Evolutionary conservation across 2,797 vertebrate species (phyloP).

Genomic region (Darevskia mixta): DNA sequence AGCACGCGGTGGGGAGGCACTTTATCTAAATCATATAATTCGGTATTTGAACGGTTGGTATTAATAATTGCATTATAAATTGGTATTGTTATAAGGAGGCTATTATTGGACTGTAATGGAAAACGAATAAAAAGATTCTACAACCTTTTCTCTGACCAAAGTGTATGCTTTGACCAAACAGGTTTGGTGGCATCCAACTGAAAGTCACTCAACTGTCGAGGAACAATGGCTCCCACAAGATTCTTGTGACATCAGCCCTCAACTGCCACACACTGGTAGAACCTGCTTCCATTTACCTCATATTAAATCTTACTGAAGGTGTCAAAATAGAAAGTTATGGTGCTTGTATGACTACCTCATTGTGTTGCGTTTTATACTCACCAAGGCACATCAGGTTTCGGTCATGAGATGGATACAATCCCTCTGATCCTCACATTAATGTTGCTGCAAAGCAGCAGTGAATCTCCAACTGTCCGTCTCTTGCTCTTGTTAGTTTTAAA

Average conservation of each 20-base stretch:
- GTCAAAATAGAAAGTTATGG: neutral
- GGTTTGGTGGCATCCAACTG: neutral
- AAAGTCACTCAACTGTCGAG: slow-evolving; percentile 30
- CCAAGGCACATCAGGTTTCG: neutral
- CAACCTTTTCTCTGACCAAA: neutral
- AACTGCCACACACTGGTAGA: slow-evolving; percentile 22
- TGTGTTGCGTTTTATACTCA: neutral
- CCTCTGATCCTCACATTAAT: neutral
- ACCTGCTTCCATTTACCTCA: slow-evolving; percentile 1
- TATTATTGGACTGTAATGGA: too few species aligned
- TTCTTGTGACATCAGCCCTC: slow-evolving; percentile 15
- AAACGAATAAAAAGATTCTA: neutral
- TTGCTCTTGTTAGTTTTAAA: neutral
- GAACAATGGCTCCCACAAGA: neutral
- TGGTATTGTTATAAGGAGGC: too few species aligned
- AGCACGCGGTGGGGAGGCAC: too few species aligned
- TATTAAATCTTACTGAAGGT: neutral
- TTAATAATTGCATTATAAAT: too few species aligned
- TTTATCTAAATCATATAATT: too few species aligned
- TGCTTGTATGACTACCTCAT: neutral
- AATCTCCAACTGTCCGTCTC: neutral
- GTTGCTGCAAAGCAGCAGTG: neutral
- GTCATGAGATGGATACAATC: neutral
- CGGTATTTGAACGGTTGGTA: too few species aligned
- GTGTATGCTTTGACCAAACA: neutral